These are phyloP conservation scores for Aldrovandia affinis DNA, from an alignment of 2,797 vertebrate species.

Conservation along the genomic window DNA sequence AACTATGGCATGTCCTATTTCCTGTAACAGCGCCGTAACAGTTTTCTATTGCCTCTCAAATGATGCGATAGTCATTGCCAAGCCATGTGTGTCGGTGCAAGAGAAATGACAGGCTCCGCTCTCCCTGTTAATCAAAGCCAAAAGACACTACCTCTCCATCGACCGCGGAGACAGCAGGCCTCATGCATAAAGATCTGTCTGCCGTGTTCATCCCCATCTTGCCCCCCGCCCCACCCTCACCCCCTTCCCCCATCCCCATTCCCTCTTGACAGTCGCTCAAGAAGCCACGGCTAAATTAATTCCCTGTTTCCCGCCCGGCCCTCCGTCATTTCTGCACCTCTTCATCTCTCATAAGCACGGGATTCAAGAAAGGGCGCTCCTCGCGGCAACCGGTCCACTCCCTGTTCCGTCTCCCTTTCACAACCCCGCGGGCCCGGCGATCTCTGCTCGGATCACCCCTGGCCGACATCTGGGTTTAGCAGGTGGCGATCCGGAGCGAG, in stretches of 20 bases:
- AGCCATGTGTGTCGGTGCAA: slow-evolving; percentile 37
- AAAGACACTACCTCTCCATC: slow-evolving; percentile 52
- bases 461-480: slow-evolving; percentile 8
- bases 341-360: slow-evolving; percentile 46
- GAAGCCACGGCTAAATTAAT: slow-evolving; percentile 46
- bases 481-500: neutral
- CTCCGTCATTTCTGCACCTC: slow-evolving; percentile 36
- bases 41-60: slow-evolving; percentile 22
- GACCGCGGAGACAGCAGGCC: slow-evolving; percentile 43
- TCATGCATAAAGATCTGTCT: slow-evolving; percentile 61
- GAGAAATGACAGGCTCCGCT: slow-evolving; percentile 52
- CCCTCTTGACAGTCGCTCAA: slow-evolving; percentile 49
- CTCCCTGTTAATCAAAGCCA: slow-evolving; percentile 60
- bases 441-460: neutral
- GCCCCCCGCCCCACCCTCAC: slow-evolving; percentile 35
- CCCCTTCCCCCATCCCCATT: slow-evolving; percentile 29
- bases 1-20: slow-evolving; percentile 1
- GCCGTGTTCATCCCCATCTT: slow-evolving; percentile 41
- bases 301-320: slow-evolving; percentile 2
- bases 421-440: neutral
- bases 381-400: neutral
- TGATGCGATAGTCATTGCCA: slow-evolving; percentile 27
- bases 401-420: neutral
- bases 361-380: neutral
- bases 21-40: neutral